Evolutionary conservation across 2,797 vertebrate species (phyloP), one percentile per base, ranked within the genome.

Genomic region (Diplodus sargus): DNA sequence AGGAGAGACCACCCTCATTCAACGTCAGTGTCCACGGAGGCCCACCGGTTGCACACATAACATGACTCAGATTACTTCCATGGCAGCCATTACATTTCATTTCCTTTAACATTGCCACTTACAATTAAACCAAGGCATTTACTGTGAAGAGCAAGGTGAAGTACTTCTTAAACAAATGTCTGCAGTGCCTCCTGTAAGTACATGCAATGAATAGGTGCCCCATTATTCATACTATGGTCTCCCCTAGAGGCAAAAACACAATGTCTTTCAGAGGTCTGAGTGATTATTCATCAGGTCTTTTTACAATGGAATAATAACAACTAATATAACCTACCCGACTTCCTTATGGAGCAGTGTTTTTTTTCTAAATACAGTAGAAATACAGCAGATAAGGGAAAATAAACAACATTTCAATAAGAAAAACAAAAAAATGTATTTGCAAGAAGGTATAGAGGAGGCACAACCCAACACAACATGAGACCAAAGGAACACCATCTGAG

Each of bases 1-100:
- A 0, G 96, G 96, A 87, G 97, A 97, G 30, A 96, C 94, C 67
- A 95, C 95, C 0, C 90, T 90, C 28, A 89, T 91, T 57, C 92
- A 91, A 70, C 74, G 92, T 92, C 42, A 85, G 91, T 88, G 57
- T 52, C 20, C 20, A n/a, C 64, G 10, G 9, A 51, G 54, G 34
- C 47, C n/a, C 14, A 14, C 13, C n/a, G 42, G 12, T 57, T 34
- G 15, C 48, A 52, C 53, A 52, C 45, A 25, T 28, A 5, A 56
- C 47, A 13, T 60, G 8, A 12, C 47, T 68, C 30, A 43, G 2
- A 78, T 30, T 8, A 28, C 13, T 17, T 30, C 25, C 23, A 51
- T 61, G 16, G 49, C 30, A 28, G 56, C 2, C 18, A 13, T 51
- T 49, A 14, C 23, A 16, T 34, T 65, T 23, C 30, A 62, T 5